Conservation (phyloP, 2,888 invertebrate species). For the Eupithecia abbreviata region DNA sequence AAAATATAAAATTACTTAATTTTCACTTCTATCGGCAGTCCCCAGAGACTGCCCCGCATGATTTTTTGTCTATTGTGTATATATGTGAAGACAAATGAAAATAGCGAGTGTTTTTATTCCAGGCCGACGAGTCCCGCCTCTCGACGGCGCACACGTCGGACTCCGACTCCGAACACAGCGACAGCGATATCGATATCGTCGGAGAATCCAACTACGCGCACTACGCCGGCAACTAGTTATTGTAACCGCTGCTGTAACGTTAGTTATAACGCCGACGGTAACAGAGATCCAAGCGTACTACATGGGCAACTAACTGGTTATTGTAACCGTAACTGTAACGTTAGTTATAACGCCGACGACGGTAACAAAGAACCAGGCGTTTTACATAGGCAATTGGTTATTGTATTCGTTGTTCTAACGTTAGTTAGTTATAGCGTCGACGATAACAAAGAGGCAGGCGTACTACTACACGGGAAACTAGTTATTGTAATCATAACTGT, state of each 20-base stretch:
- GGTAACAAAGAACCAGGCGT: too few species aligned
- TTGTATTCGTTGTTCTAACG: neutral
- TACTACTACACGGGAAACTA: too few species aligned
- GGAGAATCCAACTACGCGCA: conserved; percentile 77
- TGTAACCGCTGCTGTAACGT: neutral
- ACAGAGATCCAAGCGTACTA: too few species aligned
- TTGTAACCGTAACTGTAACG: neutral
- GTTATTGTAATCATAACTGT: too few species aligned
- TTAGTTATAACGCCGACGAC: too few species aligned
- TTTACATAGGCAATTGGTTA: neutral
- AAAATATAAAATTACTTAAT: too few species aligned
- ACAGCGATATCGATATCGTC: conserved; percentile 85
- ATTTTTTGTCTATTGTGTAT: too few species aligned
- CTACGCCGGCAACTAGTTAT: conserved; percentile 62
- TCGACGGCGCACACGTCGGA: conserved; percentile 70
- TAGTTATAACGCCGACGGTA: too few species aligned
- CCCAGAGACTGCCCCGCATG: too few species aligned
- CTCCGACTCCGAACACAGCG: conserved; percentile 84
- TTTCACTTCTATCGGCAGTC: too few species aligned
- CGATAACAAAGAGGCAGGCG: too few species aligned
- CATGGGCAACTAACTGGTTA: neutral
- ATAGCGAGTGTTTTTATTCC: conserved; percentile 12
- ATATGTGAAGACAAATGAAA: neutral
- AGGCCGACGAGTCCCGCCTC: conserved; percentile 64
- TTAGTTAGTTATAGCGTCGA: too few species aligned